These are phyloP conservation scores for Chlorodrepanis virens DNA, from an alignment of 2,113 vertebrate genomes.

Conservation along the genomic window DNA sequence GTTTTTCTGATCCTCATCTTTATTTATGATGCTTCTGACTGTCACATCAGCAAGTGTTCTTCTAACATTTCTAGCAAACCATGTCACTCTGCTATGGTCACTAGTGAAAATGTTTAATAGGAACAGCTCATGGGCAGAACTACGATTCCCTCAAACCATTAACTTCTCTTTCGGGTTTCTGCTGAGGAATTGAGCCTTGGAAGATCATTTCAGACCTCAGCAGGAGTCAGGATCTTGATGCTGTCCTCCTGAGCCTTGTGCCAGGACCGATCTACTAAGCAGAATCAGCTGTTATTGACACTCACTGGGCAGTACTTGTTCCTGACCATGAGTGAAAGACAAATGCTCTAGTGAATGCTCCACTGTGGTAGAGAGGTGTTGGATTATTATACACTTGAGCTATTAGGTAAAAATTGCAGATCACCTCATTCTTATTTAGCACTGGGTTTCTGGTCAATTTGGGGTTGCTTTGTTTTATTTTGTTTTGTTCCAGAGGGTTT, in stretches of 20 bases:
- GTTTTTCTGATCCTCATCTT: neutral
- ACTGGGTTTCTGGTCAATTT: neutral
- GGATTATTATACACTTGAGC: neutral
- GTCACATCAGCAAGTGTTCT: neutral
- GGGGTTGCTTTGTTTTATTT: neutral
- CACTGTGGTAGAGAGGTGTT: fast-evolving
- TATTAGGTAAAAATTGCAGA: neutral
- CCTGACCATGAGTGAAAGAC: neutral
- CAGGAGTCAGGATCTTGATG: neutral
- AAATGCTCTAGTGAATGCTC: neutral
- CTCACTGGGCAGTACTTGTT: neutral
- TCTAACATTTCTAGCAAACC: neutral
- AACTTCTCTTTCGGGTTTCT: neutral
- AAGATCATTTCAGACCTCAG: neutral
- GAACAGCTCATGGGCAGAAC: neutral
- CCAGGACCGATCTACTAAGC: neutral
- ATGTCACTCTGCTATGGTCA: neutral
- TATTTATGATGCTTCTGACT: neutral
- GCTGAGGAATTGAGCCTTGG: neutral
- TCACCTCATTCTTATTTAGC: neutral
- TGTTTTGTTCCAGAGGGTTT: neutral
- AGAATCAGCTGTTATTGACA: neutral
- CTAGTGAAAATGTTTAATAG: neutral
- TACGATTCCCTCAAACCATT: neutral
- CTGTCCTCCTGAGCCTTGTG: neutral